Evolutionary conservation across 2,113 vertebrate genomes (phyloP), one percentile per base, ranked within the genome.

Genomic region (Leucopsar rothschildi): DNA sequence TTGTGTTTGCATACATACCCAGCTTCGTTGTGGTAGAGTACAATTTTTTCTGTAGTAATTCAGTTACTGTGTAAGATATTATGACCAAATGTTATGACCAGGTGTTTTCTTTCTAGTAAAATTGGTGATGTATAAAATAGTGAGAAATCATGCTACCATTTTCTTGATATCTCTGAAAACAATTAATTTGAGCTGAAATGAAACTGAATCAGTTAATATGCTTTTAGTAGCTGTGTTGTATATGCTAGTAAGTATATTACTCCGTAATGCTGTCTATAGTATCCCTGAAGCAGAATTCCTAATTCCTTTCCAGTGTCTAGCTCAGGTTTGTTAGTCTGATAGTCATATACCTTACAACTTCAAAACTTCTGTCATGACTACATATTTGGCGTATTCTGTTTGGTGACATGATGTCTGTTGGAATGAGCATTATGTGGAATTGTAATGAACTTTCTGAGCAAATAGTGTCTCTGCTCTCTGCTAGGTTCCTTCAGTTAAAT

Each of bases 111-210:
- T 83, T 80, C 57, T 75, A n/a, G 53, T 83, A 21, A 72, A 72
- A 65, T 21, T 22, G 7, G 2, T 69, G 12, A 52, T 39, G 11
- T 52, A 27, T 47, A 60, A 70, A 88, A 80, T 68, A 80, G 35
- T 77, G 37, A 71, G 25, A 65, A 69, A 83, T 25, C 11, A 3
- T 56, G 23, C 65, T 86, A 24, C 47, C 14, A 52, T 80, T 79
- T 72, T 80, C 23, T 79, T 79, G 59, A 14, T 73, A 57, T 66
- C 44, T 86, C 47, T 92, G n/a, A 52, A 94, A 93, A 49, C 68
- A 63, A 70, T 89, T 93, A 4, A 69, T 65, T 95, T 94, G 37
- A 91, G 27, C 71, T 21, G 77, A 52, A 96, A 66, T 27, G 10
- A 83, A 95, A 75, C 53, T 72, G 72, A 66, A 66, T 89, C 73